Evolutionary conservation across 2,888 invertebrate species (phyloP), one percentile per base, ranked within the genome.

Genomic region (Andrena flavipes): DNA sequence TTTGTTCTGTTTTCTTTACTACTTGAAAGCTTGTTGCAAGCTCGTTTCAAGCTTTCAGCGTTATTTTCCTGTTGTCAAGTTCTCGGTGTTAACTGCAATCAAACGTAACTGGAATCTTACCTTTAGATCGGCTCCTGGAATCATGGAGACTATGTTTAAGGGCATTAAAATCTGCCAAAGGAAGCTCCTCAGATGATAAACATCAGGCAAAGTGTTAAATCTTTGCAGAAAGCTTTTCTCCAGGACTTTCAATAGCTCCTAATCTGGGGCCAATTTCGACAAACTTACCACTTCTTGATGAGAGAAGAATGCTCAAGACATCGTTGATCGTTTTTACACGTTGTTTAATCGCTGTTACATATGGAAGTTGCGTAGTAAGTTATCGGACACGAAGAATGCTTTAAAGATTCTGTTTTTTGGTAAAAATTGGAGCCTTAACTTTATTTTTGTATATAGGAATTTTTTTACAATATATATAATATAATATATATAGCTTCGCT

Each of bases 361-460:
- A 10, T 23, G 56, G 2, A 56, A 30, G 2, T n/a, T 20, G 26
- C 26, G 56, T 56, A 54, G 29, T 1, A 10, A 56, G 5, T 56
- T 48, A n/a, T n/a, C 1, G 33, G 30, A 3, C 29, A 49, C 29
- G 78, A 82, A 84, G 84, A 87, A 86, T 80, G 76, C 79, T 84
- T 83, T 78, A 81, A 86, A n/a, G 54, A 67, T 60, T 13, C 71
- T 62, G 51, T 64, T 35, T 90, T 90, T 91, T 90, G 88, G 90
- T 92, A 92, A 93, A 93, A 93, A 92, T 91, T 91, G 89, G 89
- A 90, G 92, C 90, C 91, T 92, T 91, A 91, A 92, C 87, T 93
- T 92, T 92, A 92, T 93, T 90, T 71, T 91, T 92, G 92, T 92
- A 92, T 92, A 91, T 93, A 93, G 89, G 91, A 91, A 91, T 92